A percentile compares a stretch with the other conserved stretches of the same genome.
These are phyloP conservation scores for Dermatemys mawii DNA, from an alignment of 2,113 vertebrate species.

Conservation along the genomic window DNA sequence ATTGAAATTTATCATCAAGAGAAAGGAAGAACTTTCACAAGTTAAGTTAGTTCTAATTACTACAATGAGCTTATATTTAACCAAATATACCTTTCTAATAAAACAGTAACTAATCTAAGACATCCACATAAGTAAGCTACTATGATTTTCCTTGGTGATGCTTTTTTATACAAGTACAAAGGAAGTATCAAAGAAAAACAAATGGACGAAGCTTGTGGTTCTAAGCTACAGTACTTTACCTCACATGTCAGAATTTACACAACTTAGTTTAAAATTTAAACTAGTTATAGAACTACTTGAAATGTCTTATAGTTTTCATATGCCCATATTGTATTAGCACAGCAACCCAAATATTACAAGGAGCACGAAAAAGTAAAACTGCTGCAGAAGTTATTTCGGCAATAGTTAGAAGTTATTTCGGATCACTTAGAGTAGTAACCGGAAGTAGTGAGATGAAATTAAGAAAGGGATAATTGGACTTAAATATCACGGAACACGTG, in stretches of 20 bases:
- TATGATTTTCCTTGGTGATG: background rate
- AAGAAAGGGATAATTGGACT: background rate
- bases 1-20: constrained; percentile 25
- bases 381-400: background rate
- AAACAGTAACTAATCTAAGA: background rate
- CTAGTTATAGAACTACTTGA: background rate
- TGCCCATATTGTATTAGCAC: background rate
- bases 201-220: background rate
- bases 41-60: background rate
- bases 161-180: background rate
- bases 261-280: background rate
- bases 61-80: background rate
- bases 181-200: background rate
- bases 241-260: background rate
- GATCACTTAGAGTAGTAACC: background rate
- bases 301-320: background rate
- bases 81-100: background rate
- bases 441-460: background rate
- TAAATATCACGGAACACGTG: background rate
- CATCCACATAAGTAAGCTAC: rapidly evolving
- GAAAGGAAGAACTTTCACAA: background rate
- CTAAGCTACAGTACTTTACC: background rate
- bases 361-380: background rate
- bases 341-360: background rate
- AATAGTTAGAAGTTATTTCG: no score